Evolutionary conservation across 1,140 invertebrate genomes (phyloP).

Genomic region (Drosophila setifemur): DNA sequence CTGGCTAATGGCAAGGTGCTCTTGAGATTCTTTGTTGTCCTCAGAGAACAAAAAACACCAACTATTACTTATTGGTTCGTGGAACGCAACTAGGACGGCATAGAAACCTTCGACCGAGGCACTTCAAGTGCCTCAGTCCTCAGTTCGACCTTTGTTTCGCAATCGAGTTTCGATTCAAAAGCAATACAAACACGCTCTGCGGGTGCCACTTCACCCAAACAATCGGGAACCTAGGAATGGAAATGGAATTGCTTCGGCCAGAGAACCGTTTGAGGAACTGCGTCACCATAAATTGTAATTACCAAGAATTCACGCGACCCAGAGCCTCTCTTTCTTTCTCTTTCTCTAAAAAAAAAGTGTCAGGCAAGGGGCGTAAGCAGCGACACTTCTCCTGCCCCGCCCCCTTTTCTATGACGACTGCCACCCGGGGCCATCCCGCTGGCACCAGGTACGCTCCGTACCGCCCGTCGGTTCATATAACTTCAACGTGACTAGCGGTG

Average conservation of each 20-base stretch:
- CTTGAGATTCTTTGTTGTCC: conserved; percentile 19
- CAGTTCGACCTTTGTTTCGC: conserved; percentile 59
- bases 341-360: conserved; percentile 35
- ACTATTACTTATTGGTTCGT: conserved; percentile 70
- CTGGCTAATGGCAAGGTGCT: conserved; percentile 50
- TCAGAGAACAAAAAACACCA: conserved; percentile 14
- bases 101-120: conserved; percentile 19
- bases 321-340: no score
- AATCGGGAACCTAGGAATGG: conserved; percentile 16
- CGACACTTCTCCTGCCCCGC: conserved; percentile 32
- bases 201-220: conserved; percentile 65
- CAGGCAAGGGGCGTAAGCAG: conserved; percentile 57
- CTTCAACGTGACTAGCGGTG: not conserved
- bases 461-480: conserved; percentile 17
- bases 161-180: conserved; percentile 76
- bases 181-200: conserved; percentile 77
- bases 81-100: conserved; percentile 59
- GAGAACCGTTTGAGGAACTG: conserved; percentile 38
- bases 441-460: conserved; percentile 46
- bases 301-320: conserved; percentile 72
- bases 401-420: not conserved
- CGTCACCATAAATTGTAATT: conserved; percentile 69
- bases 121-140: conserved; percentile 19
- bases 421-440: conserved; percentile 41
- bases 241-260: conserved; percentile 14